phyloP scores from a whole-genome alignment of 2,888 invertebrate genomes.

The Bedellia somnulentella region DNA sequence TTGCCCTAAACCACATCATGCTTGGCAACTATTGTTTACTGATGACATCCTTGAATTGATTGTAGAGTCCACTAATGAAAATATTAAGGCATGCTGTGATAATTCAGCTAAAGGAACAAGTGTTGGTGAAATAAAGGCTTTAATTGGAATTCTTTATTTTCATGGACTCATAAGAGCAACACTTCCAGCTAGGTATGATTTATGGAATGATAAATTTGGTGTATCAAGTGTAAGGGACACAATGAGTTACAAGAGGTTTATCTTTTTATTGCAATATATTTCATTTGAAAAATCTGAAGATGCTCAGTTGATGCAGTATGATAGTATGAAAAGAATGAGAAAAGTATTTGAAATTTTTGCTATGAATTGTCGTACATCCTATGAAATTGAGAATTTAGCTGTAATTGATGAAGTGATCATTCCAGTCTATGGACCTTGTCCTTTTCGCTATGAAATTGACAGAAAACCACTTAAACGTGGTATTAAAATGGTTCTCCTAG shows the following conservation, averaged over 20 bases:
- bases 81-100: conserved; percentile 22
- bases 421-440: conserved; percentile 43
- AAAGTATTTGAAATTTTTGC: conserved; percentile 48
- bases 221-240: conserved; percentile 25
- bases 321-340: conserved; percentile 39
- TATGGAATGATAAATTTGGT: conserved; percentile 38
- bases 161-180: conserved; percentile 44
- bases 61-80: conserved; percentile 39
- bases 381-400: conserved; percentile 25
- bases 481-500: conserved; percentile 37
- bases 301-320: conserved; percentile 23
- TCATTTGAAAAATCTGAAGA: conserved; percentile 27
- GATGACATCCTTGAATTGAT: conserved; percentile 42
- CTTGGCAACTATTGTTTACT: conserved; percentile 40
- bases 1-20: conserved; percentile 28
- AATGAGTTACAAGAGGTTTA: conserved; percentile 39
- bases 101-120: conserved; percentile 17
- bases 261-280: conserved; percentile 34
- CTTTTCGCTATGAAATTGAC: conserved; percentile 39
- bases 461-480: conserved; percentile 35
- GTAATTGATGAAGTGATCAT: conserved; percentile 46
- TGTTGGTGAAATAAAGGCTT: conserved; percentile 32
- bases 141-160: conserved; percentile 45
- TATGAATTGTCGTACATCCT: conserved; percentile 38
- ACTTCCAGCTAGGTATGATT: conserved; percentile 32